A percentile compares a stretch with the other conserved stretches of the same genome.
Conservation (phyloP, 1,140 invertebrate genomes). For the Monomorium pharaonis region DNA sequence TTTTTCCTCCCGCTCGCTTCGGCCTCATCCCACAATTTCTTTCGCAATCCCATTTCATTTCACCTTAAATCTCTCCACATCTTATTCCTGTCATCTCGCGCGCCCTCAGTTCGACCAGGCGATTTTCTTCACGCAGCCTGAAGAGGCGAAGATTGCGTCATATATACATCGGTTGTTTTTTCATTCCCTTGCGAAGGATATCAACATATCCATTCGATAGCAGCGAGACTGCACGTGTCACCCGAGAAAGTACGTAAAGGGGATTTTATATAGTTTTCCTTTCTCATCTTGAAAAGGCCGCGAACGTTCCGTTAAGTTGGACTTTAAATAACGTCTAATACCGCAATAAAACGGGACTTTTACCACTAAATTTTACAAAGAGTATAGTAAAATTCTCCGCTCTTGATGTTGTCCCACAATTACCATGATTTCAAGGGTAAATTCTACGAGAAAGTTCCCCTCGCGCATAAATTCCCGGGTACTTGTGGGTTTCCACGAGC, state of each 20-base stretch:
- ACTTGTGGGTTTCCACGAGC: neutral
- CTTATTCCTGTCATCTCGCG: neutral
- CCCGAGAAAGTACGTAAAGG: neutral
- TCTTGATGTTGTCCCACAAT: neutral
- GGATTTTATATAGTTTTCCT: neutral
- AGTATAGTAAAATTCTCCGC: neutral
- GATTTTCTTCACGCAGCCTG: neutral
- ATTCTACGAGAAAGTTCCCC: no score
- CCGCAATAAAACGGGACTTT: neutral
- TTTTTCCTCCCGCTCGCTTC: neutral
- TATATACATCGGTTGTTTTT: neutral
- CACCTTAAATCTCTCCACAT: neutral
- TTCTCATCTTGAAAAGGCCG: neutral
- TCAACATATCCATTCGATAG: neutral
- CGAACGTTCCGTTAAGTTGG: neutral
- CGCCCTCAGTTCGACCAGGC: neutral
- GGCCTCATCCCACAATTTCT: constrained; percentile 6
- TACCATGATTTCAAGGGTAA: no score
- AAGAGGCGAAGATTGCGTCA: neutral
- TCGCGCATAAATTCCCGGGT: neutral
- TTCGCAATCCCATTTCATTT: neutral
- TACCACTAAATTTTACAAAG: neutral
- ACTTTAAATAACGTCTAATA: neutral
- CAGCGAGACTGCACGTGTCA: neutral
- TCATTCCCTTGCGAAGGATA: neutral